A percentile compares a stretch with the other conserved stretches of the same genome.
Evolutionary conservation across 64 coral and sea anemone genomes (phyloP).

Genomic region (Acropora yongei): DNA sequence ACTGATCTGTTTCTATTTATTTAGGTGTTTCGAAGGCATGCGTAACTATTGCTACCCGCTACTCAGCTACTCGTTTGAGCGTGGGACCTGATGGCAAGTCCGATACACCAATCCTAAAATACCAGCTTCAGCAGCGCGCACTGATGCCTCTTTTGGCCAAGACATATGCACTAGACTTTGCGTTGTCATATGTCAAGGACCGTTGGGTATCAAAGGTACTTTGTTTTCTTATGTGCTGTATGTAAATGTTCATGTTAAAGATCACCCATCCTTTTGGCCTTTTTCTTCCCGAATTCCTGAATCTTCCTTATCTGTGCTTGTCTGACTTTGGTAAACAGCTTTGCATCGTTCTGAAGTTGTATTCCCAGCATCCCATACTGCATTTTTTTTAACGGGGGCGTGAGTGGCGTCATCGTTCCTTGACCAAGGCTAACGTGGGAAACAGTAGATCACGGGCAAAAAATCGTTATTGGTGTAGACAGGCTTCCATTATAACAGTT

Average conservation of each 20-base stretch:
- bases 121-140: conserved; percentile 87
- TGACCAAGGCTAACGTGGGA: too few relatives aligned
- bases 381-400: too few relatives aligned
- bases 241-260: too few relatives aligned
- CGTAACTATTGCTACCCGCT: conserved; percentile 73
- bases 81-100: conserved; percentile 88
- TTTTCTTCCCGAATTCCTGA: neutral
- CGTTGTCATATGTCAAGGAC: conserved; percentile 72
- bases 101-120: conserved; percentile 82
- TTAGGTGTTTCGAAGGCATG: conserved; percentile 79
- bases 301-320: too few relatives aligned
- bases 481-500: too few relatives aligned
- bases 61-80: conserved; percentile 85
- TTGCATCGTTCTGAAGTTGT: too few relatives aligned
- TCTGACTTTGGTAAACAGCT: too few relatives aligned
- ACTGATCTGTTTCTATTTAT: neutral
- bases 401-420: too few relatives aligned
- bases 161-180: conserved; percentile 92
- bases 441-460: too few relatives aligned
- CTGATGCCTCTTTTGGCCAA: conserved; percentile 79
- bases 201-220: conserved; percentile 82
- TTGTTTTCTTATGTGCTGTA: neutral
- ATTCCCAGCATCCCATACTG: too few relatives aligned
- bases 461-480: too few relatives aligned
- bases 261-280: neutral